Evolutionary conservation across 64 coral and sea anemone genomes (phyloP).

Genomic region (Montipora foliosa): DNA sequence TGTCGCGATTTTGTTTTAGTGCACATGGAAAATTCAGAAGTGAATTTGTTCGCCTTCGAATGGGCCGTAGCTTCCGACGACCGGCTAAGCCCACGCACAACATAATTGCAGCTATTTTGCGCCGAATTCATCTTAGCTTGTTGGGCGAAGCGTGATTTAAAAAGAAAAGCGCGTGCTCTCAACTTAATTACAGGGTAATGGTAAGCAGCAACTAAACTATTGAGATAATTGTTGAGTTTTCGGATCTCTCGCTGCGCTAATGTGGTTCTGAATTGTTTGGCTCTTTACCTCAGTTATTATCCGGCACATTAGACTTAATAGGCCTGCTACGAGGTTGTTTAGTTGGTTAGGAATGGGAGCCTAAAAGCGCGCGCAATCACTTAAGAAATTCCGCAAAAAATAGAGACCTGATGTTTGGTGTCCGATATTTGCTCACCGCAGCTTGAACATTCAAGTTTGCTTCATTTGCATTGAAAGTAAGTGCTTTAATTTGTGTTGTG

Average conservation of each 20-base stretch:
- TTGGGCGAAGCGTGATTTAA: neutral
- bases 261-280: slow-evolving; percentile 12
- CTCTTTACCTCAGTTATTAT: neutral
- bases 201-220: neutral
- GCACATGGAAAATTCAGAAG: neutral
- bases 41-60: neutral
- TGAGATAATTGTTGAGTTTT: slow-evolving; percentile 54
- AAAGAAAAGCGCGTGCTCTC: slow-evolving; percentile 4
- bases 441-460: neutral
- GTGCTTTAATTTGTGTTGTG: neutral
- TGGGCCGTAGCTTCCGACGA: neutral
- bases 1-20: neutral
- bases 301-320: slow-evolving; percentile 1
- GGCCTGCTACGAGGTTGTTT: neutral
- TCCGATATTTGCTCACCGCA: neutral
- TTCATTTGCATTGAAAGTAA: neutral
- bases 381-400: neutral
- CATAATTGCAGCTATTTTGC: neutral
- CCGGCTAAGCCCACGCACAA: neutral
- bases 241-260: slow-evolving; percentile 58
- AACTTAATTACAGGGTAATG: slow-evolving; percentile 51
- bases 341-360: neutral
- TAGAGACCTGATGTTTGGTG: neutral
- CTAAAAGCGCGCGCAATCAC: neutral
- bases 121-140: neutral